Evolutionary conservation across 1,140 invertebrate species (phyloP).

Genomic region (Drosophila tropicalis): DNA sequence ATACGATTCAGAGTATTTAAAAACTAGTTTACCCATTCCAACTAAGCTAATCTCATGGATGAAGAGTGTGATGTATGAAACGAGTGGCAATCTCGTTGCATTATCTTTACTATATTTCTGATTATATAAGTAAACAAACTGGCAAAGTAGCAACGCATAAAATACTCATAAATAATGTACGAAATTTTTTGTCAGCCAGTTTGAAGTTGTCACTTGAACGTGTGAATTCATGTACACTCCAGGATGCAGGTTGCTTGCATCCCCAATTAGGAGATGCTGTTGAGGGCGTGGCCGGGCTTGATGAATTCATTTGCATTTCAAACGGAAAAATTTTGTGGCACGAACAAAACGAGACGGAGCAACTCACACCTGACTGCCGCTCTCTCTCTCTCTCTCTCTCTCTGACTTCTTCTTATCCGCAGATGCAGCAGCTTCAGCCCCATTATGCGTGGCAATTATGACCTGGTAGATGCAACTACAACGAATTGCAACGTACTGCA

Average conservation of each 20-base stretch:
- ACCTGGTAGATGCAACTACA: constrained; percentile 43
- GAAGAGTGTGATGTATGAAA: too few species aligned
- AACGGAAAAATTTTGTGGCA: constrained; percentile 54
- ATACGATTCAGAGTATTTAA: too few species aligned
- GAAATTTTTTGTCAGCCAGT: neutral
- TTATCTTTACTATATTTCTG: neutral
- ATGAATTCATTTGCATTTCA: constrained; percentile 62
- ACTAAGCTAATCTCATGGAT: too few species aligned
- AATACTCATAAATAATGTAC: neutral
- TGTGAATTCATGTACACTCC: constrained; percentile 18
- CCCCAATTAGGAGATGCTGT: constrained; percentile 45
- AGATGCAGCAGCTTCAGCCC: constrained; percentile 35
- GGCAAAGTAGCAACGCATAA: constrained; percentile 11
- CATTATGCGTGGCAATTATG: constrained; percentile 67
- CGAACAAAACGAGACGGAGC: constrained; percentile 8
- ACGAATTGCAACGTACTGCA: constrained; percentile 35
- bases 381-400: neutral
- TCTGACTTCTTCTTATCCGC: constrained; percentile 1
- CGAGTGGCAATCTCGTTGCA: too few species aligned
- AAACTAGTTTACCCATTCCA: too few species aligned
- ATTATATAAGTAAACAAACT: neutral
- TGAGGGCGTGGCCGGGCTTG: constrained; percentile 42
- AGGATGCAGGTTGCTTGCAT: constrained; percentile 35
- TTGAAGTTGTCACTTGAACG: constrained; percentile 27
- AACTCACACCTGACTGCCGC: constrained; percentile 22